Conservation (phyloP, 53 echinoderm and acorn worm species). For the Paelopatides confundens region DNA sequence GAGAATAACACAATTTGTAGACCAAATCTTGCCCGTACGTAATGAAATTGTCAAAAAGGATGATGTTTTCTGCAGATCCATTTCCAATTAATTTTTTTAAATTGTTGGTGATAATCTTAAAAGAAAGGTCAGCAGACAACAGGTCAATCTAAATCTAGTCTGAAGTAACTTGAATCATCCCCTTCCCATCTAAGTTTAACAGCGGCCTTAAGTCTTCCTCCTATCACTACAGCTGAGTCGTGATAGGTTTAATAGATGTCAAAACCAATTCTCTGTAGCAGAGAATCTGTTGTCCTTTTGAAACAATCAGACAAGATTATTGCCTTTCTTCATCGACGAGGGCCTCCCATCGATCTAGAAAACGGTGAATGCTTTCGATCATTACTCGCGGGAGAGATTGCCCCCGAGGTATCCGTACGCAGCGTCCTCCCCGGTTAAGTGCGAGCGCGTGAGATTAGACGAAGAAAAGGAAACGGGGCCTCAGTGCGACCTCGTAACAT, state of each 20-base stretch:
- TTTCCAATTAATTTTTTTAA: no score
- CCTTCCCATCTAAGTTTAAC: not conserved
- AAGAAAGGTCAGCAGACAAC: not conserved
- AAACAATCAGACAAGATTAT: conserved; percentile 14
- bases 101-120: not conserved
- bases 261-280: not conserved
- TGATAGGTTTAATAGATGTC: conserved; percentile 17
- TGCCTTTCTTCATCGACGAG: conserved; percentile 28
- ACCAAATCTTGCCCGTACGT: no score
- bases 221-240: conserved; percentile 7
- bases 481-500: not conserved
- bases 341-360: conserved; percentile 13
- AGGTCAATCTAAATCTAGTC: not conserved
- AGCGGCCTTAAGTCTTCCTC: not conserved
- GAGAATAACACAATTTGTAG: no score
- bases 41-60: no score
- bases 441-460: not conserved
- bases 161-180: not conserved
- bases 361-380: not conserved
- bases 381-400: not conserved
- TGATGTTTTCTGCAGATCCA: no score
- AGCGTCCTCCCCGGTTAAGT: not conserved
- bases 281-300: conserved; percentile 10
- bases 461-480: not conserved
- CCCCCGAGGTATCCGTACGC: not conserved